Evolutionary conservation across 2,797 vertebrate genomes (phyloP), one percentile per base, ranked within the genome.

Genomic region (Poecilia wingei): DNA sequence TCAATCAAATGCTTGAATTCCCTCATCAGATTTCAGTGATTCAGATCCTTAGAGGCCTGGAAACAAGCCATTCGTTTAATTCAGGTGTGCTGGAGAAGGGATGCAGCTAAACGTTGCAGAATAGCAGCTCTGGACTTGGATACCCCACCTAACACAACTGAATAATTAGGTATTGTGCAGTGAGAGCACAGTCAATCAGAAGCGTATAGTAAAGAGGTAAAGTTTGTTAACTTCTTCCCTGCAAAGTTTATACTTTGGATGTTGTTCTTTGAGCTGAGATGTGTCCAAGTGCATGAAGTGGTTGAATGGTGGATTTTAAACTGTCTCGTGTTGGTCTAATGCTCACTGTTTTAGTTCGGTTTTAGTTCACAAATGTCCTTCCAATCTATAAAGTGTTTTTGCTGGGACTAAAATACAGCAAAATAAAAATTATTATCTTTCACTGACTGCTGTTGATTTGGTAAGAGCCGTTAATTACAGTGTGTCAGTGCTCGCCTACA

Each of bases 391-490:
- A 53, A 71, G 43, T 77, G 2, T 76, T 86, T 84, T 64, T 72
- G 36, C 39, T 69, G 76, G 78, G 77, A 84, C 45, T 80, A 77
- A 83, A 89, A 81, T 83, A 75, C 86, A 87, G 80, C 74, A 81
- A 88, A 92, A 89, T 66, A 86, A 90, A 84, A 89, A 83, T 84
- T 78, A 86, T 85, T 86, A 86, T 83, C 78, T 84, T 88, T 83
- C 57, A 88, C 79, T 79, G 76, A 77, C 80, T 82, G 82, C 80
- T 84, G 85, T 87, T 84, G 86, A 91, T 93, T 92, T 91, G 83
- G 66, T 87, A 90, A 92, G 87, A 83, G 46, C 83, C 87, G 91
- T 92, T 94, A 94, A 94, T 95, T 94, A 93, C 92, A 91, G 88
- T 84, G 83, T 84, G 91, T 91, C 89, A 80, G 72, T 94, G 86